Evolutionary conservation across 2,888 invertebrate genomes (phyloP).

Genomic region (Latrodectus hesperus): DNA sequence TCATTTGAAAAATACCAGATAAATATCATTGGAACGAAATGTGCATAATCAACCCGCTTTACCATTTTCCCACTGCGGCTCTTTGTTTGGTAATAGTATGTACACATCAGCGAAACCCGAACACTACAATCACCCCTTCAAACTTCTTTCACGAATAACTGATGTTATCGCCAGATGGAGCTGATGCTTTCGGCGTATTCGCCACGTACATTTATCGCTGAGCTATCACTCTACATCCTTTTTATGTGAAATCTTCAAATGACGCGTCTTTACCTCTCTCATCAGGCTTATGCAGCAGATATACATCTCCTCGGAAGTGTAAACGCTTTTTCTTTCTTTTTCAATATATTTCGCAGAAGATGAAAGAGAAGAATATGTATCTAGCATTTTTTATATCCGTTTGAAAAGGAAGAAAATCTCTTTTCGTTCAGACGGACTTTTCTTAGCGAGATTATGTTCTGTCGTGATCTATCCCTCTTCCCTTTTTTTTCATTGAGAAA

Average conservation of each 20-base stretch:
- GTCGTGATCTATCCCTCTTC: too few species aligned
- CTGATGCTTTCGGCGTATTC: slow-evolving; percentile 1
- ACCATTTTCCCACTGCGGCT: background rate
- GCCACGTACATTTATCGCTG: background rate
- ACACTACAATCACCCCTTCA: slow-evolving; percentile 50
- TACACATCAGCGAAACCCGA: slow-evolving; percentile 2
- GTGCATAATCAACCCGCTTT: slow-evolving; percentile 35
- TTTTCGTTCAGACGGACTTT: background rate
- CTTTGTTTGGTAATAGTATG: background rate
- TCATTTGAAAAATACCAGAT: slow-evolving; percentile 22
- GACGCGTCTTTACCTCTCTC: slow-evolving; percentile 47
- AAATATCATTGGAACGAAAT: slow-evolving; percentile 30
- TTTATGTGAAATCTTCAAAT: slow-evolving; percentile 32
- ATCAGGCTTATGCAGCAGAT: slow-evolving; percentile 51
- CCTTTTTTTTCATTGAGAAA: too few species aligned
- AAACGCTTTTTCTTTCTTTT: slow-evolving; percentile 33
- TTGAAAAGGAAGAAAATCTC: background rate
- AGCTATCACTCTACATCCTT: background rate
- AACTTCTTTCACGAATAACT: slow-evolving; percentile 36
- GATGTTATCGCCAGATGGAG: slow-evolving; percentile 57
- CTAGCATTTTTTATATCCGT: slow-evolving; percentile 10
- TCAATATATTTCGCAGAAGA: slow-evolving; percentile 22
- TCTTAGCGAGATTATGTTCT: too few species aligned
- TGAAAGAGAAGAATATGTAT: slow-evolving; percentile 11
- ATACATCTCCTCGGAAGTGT: slow-evolving; percentile 38